Evolutionary conservation across 2,113 vertebrate genomes (phyloP).

Genomic region (Ictidomys tridecemlineatus): DNA sequence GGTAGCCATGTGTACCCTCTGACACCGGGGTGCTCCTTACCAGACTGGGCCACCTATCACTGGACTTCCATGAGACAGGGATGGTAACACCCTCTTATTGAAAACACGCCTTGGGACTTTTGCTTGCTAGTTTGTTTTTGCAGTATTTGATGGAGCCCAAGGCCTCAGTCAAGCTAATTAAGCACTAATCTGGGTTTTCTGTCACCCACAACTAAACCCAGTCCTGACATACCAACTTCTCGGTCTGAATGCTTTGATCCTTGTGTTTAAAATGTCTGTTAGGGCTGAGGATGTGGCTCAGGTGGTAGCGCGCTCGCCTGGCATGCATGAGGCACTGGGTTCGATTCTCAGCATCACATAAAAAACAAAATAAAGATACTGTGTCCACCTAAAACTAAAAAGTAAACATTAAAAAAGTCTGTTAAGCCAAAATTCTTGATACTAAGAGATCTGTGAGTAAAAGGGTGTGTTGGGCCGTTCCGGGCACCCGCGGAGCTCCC

Average conservation of each 20-base stretch:
- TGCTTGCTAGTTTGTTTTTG: no score
- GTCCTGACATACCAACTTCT: neutral
- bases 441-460: neutral
- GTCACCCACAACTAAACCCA: neutral
- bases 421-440: neutral
- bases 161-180: no score
- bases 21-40: accelerated
- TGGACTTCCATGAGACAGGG: neutral
- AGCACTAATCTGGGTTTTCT: neutral
- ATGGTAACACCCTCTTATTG: neutral
- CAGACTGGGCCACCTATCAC: neutral
- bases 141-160: no score
- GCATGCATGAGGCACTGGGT: no score
- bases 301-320: no score
- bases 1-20: neutral
- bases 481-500: neutral
- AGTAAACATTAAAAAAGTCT: no score
- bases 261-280: neutral
- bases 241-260: neutral
- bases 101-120: neutral
- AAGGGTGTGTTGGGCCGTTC: neutral
- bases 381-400: no score
- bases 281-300: no score
- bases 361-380: no score
- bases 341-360: no score